Conservation (phyloP, 2,797 vertebrate genomes). For the Enteromius thamalakanensis region DNA sequence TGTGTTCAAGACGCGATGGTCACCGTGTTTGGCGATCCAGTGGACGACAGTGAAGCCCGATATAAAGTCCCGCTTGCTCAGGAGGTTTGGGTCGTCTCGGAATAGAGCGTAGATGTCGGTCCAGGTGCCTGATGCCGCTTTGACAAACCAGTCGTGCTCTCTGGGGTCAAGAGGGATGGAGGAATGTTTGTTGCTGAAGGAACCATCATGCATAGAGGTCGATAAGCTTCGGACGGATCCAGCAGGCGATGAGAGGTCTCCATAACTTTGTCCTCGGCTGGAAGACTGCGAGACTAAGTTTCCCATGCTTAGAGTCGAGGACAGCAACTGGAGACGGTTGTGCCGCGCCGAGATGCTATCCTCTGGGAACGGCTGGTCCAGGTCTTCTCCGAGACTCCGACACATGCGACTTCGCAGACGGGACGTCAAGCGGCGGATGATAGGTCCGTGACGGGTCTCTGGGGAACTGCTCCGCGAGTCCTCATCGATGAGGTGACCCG, state of each 20-base stretch:
- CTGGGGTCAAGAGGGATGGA: constrained; percentile 80
- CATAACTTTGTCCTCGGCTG: constrained; percentile 65
- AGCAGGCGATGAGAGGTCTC: constrained; percentile 50
- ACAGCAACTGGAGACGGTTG: constrained; percentile 71
- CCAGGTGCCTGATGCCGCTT: constrained; percentile 84
- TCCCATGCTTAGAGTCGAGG: constrained; percentile 72
- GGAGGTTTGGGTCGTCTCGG: constrained; percentile 82
- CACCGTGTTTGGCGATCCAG: constrained; percentile 94
- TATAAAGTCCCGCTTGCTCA: constrained; percentile 86
- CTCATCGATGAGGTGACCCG: constrained; percentile 62
- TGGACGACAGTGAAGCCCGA: constrained; percentile 91
- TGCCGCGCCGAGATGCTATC: constrained; percentile 64
- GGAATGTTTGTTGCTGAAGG: constrained; percentile 61
- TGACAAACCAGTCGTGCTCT: constrained; percentile 91
- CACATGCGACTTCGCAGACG: constrained; percentile 70
- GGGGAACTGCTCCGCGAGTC: constrained; percentile 35
- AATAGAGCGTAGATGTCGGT: constrained; percentile 81
- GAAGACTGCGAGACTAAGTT: constrained; percentile 66
- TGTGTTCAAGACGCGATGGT: constrained; percentile 84
- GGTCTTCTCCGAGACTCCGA: constrained; percentile 74
- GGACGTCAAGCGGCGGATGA: constrained; percentile 54
- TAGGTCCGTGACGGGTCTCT: not conserved
- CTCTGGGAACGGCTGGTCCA: constrained; percentile 71
- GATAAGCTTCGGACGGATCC: constrained; percentile 45
- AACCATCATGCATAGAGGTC: constrained; percentile 18